Percentiles rank a stretch among this genome's conserved stretches.
phyloP scores from a whole-genome alignment of 2,888 invertebrate species.

The Electrophaes corylata region DNA sequence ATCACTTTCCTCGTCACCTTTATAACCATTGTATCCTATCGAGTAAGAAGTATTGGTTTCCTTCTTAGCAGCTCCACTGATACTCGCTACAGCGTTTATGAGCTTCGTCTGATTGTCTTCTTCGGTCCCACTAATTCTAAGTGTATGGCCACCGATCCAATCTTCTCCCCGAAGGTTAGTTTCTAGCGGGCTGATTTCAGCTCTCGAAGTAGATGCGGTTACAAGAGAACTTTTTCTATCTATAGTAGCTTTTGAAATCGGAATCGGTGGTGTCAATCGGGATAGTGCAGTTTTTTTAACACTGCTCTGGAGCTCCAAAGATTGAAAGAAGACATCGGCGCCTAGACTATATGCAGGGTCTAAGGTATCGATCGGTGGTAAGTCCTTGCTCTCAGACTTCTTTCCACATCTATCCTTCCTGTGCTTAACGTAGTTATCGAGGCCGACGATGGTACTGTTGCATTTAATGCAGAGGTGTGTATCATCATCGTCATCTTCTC shows the following conservation, averaged over 20 bases:
- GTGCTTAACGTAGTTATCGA: slow-evolving; percentile 94
- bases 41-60: slow-evolving; percentile 71
- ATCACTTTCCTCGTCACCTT: slow-evolving; percentile 77
- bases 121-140: slow-evolving; percentile 81
- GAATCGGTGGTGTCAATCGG: slow-evolving; percentile 75
- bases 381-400: slow-evolving; percentile 58
- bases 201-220: slow-evolving; percentile 66
- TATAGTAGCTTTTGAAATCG: slow-evolving; percentile 61
- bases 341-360: slow-evolving; percentile 86
- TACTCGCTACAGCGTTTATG: slow-evolving; percentile 87
- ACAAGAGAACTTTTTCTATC: slow-evolving; percentile 60
- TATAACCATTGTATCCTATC: slow-evolving; percentile 69
- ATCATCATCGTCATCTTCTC: slow-evolving; percentile 90
- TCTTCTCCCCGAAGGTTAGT: slow-evolving; percentile 81
- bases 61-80: slow-evolving; percentile 83
- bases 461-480: slow-evolving; percentile 95
- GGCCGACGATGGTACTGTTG: slow-evolving; percentile 90
- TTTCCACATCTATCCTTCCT: slow-evolving; percentile 88
- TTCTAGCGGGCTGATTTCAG: slow-evolving; percentile 72
- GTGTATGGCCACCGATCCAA: slow-evolving; percentile 85
- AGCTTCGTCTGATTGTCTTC: slow-evolving; percentile 86
- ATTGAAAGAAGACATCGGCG: slow-evolving; percentile 94
- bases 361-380: slow-evolving; percentile 67
- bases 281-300: slow-evolving; percentile 84
- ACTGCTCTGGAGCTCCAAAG: slow-evolving; percentile 91